phyloP scores from a whole-genome alignment of 2,888 invertebrate species.

The Drosophila phalerata region DNA sequence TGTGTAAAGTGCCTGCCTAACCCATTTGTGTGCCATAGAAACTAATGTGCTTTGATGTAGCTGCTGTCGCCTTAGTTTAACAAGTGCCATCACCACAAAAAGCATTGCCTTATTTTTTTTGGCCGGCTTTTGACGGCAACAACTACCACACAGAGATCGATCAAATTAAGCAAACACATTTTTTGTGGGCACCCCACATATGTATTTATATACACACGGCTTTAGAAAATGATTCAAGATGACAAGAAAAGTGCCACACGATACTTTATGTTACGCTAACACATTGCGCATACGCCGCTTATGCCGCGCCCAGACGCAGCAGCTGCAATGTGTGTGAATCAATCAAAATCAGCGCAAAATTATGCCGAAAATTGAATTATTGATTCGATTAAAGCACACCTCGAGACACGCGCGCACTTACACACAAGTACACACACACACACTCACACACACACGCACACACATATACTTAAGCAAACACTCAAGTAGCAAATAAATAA shows the following conservation, averaged over 20 bases:
- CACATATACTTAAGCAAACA: constrained; percentile 22
- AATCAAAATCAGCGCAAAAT: constrained; percentile 72
- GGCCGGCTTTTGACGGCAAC: constrained; percentile 16
- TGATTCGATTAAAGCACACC: constrained; percentile 72
- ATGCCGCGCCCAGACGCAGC: constrained; percentile 18
- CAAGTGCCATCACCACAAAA: constrained; percentile 44
- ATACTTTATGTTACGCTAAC: constrained; percentile 35
- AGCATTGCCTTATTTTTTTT: constrained; percentile 43
- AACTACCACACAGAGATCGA: constrained; percentile 56
- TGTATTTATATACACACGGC: constrained; percentile 16
- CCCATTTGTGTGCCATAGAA: constrained; percentile 76
- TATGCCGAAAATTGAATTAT: constrained; percentile 75
- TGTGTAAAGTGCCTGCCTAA: constrained; percentile 72
- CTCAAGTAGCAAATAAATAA: constrained; percentile 49
- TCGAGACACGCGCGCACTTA: constrained; percentile 33
- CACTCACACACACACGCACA: constrained; percentile 11
- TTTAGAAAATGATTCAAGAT: constrained; percentile 66
- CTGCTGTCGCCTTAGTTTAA: constrained; percentile 44
- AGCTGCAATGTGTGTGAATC: constrained; percentile 58
- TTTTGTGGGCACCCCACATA: constrained; percentile 15
- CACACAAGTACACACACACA: constrained; percentile 10
- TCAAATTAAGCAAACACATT: constrained; percentile 73
- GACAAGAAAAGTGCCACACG: constrained; percentile 62
- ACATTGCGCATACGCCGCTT: constrained; percentile 58
- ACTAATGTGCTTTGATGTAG: constrained; percentile 78